Evolutionary conservation across 2,113 vertebrate species (phyloP), one percentile per base, ranked within the genome.

Genomic region (Gymnarchus niloticus): DNA sequence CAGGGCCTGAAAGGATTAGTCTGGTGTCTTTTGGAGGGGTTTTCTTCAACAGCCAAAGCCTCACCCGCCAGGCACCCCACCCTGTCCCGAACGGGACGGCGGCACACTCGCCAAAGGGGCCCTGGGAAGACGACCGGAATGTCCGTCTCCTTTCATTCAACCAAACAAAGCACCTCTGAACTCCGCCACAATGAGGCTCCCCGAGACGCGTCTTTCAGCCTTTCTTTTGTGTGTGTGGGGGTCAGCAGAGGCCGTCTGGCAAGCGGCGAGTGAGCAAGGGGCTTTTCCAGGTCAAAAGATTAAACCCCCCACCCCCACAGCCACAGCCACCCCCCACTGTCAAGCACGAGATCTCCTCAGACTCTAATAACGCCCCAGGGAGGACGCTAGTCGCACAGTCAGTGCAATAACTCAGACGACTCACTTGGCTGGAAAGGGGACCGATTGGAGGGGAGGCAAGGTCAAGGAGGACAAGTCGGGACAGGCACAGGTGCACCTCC

Each of bases 131-230:
- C 93, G 88, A 93, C 94, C 95, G 94, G 91, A 94, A 93, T 95
- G 94, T 95, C 95, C 93, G 95, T 95, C 96, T 95, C 92, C 92
- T 94, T 94, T 95, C 95, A 93, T 95, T 93, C 87, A 44, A 73
- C 83, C 86, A 93, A 91, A 95, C 94, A 95, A 97, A 93, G 89
- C 93, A 90, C 89, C 88, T 92, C 88, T 92, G 86, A 93, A 91
- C 88, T 84, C 90, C 88, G 92, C 90, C 91, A 93, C 92, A 87
- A 91, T 92, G 89, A 89, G 87, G 88, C 86, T 85, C 88, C 91
- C 90, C 90, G 84, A 83, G 86, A 86, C 86, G 90, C 92, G 92
- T 86, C 56, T 84, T 23, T 90, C 59, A 69, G 9, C 84, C 33
- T 37, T 49, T 89, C 81, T 37, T 3, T 87, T 89, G 61, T 88